Base-by-base conservation (phyloP, 1,140 invertebrate genomes). In the Mycetomoellerius zeteki region DNA sequence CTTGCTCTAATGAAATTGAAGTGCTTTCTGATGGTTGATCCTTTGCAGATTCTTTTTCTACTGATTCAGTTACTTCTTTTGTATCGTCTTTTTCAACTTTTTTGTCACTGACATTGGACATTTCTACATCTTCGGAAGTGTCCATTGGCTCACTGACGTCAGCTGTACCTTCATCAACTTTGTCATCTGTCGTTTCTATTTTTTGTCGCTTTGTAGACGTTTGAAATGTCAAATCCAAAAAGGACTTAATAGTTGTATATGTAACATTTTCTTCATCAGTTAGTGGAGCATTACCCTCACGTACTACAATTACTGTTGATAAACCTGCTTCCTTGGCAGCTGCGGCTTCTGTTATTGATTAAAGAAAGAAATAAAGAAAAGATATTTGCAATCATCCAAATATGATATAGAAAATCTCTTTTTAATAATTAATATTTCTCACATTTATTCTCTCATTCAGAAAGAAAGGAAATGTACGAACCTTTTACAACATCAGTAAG, bases 401-500 rank as follows among this genome's bases (percentile, higher is more conserved):
- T 3, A 58, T 69, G 4, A 12, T 47, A 14, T 47, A 14, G 12
- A 50, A 50, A 16, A 50, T 50, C 14, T 50, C 37, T 14, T 16
- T 50, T 43, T 43, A 10, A 43, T 43, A 43, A 54, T 54, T 52
- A 52, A 43, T 56, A 37, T 24, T 72, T 27, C 33, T 50, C 43
- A n/a, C 56, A 27, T 33, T 10, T 30, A 47, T 65, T 52, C 8
- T n/a, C 8, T n/a, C 1, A 52, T 21, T 50, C 14, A 19, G 30
- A 78, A 24, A 43, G 2, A 37, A 52, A 43, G 30, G 3, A 60
- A 64, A 69, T 50, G 54, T 77, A 73, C 89, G 30, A 87, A 95
- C 98, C 98, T 96, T 97, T 97, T 14, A 97, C 95, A 93, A 97
- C 95, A 95, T 99, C 98, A 56, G 98, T 99, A 0, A 99, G 95